A percentile compares a stretch with the other conserved stretches of the same genome.
Evolutionary conservation across 2,797 vertebrate genomes (phyloP).

Genomic region (Spizella passerina): DNA sequence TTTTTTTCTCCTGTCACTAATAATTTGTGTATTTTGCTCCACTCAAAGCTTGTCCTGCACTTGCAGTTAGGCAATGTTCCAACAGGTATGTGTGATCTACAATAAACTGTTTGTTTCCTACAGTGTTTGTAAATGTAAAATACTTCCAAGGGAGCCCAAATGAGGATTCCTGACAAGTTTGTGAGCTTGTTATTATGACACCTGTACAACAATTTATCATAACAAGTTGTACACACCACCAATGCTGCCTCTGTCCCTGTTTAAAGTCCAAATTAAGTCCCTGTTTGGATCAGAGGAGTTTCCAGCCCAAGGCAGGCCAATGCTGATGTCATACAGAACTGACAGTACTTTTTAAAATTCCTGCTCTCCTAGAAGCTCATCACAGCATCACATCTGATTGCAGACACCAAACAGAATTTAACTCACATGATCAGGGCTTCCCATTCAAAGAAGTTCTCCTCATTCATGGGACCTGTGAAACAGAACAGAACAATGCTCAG

Average conservation of each 20-base stretch:
- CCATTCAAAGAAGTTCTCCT: slow-evolving; percentile 99
- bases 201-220: background rate
- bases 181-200: background rate
- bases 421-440: slow-evolving; percentile 98
- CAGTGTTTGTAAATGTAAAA: background rate
- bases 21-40: background rate
- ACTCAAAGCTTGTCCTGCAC: background rate
- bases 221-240: background rate
- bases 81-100: background rate
- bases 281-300: background rate
- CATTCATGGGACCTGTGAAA: slow-evolving; percentile 90
- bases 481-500: background rate
- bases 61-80: background rate
- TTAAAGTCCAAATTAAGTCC: background rate
- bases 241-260: background rate
- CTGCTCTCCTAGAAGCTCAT: background rate
- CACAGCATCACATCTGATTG: background rate
- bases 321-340: background rate
- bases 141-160: background rate
- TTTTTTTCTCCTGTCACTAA: background rate
- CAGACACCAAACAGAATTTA: background rate
- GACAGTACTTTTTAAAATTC: accelerated
- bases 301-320: background rate
- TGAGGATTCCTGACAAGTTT: background rate
- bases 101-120: background rate